Evolutionary conservation across 1,140 invertebrate species (phyloP).

Genomic region (Lerema accius): DNA sequence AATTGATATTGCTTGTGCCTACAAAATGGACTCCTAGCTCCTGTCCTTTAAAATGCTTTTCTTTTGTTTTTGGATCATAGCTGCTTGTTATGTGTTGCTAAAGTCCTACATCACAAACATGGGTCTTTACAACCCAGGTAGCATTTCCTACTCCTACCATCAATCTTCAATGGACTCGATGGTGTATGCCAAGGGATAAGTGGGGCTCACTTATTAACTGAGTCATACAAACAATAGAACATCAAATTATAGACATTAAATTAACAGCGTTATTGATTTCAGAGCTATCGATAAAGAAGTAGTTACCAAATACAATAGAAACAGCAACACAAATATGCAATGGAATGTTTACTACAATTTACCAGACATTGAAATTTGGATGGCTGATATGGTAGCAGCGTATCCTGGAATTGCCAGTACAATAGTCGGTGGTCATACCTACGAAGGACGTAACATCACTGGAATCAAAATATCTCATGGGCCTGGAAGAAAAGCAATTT

Average conservation of each 20-base stretch:
- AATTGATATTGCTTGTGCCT: background rate
- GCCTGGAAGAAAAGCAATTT: slow-evolving; percentile 69
- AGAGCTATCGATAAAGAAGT: slow-evolving; percentile 62
- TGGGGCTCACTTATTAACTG: too few relatives aligned
- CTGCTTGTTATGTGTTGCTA: too few relatives aligned
- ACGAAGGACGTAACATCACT: slow-evolving; percentile 84
- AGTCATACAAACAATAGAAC: too few relatives aligned
- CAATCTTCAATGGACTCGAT: too few relatives aligned
- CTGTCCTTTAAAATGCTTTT: too few relatives aligned
- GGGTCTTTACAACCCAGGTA: too few relatives aligned
- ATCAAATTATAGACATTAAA: too few relatives aligned
- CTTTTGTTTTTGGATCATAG: too few relatives aligned
- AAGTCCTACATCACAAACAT: too few relatives aligned
- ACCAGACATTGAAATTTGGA: slow-evolving; percentile 70
- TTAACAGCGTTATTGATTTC: slow-evolving; percentile 18
- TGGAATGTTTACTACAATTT: slow-evolving; percentile 83
- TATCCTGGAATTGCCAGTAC: slow-evolving; percentile 76
- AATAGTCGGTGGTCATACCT: slow-evolving; percentile 81
- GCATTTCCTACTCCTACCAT: too few relatives aligned
- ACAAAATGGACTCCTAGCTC: too few relatives aligned
- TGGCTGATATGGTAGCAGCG: slow-evolving; percentile 69
- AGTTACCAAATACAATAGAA: slow-evolving; percentile 50
- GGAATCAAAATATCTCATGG: slow-evolving; percentile 85
- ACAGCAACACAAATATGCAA: slow-evolving; percentile 52
- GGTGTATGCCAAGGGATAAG: too few relatives aligned